phyloP scores from a whole-genome alignment of 2,797 vertebrate species.

The Hoplostethus mediterraneus region DNA sequence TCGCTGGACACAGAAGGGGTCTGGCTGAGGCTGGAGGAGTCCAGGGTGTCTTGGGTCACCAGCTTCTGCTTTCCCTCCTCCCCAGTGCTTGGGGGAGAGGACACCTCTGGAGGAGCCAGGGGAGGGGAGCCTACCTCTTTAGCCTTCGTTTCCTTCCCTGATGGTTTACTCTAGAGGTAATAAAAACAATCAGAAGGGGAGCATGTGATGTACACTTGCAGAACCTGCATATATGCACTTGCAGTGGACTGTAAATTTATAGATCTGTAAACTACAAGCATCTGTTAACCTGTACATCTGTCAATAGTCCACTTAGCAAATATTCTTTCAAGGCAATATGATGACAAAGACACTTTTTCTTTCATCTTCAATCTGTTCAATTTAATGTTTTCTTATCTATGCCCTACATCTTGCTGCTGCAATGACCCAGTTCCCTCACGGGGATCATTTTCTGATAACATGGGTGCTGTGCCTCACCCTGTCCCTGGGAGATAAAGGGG shows the following conservation, averaged over 20 bases:
- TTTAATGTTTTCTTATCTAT: not conserved
- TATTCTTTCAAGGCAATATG: too few relatives aligned
- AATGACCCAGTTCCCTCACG: not conserved
- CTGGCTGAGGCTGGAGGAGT: constrained; percentile 81
- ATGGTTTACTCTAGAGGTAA: constrained; percentile 63
- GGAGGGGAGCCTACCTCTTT: constrained; percentile 49
- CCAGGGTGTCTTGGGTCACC: constrained; percentile 81
- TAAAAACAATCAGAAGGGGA: not conserved
- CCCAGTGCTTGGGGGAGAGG: constrained; percentile 29
- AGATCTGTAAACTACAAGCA: too few relatives aligned
- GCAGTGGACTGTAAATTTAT: too few relatives aligned
- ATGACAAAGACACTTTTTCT: too few relatives aligned
- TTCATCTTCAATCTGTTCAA: too few relatives aligned
- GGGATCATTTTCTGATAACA: not conserved
- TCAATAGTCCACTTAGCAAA: too few relatives aligned
- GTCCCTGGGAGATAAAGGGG: constrained; percentile 78
- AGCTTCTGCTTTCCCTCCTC: constrained; percentile 72
- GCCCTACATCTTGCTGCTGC: not conserved
- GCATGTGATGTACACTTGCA: not conserved
- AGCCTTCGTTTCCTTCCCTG: constrained; percentile 54
- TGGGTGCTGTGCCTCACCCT: constrained; percentile 63
- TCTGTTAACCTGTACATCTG: too few relatives aligned
- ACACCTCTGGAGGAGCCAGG: constrained; percentile 44
- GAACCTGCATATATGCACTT: too few relatives aligned
- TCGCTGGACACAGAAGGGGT: constrained; percentile 83